phyloP scores from a whole-genome alignment of 2,113 vertebrate genomes.

The Oncorhynchus masou region DNA sequence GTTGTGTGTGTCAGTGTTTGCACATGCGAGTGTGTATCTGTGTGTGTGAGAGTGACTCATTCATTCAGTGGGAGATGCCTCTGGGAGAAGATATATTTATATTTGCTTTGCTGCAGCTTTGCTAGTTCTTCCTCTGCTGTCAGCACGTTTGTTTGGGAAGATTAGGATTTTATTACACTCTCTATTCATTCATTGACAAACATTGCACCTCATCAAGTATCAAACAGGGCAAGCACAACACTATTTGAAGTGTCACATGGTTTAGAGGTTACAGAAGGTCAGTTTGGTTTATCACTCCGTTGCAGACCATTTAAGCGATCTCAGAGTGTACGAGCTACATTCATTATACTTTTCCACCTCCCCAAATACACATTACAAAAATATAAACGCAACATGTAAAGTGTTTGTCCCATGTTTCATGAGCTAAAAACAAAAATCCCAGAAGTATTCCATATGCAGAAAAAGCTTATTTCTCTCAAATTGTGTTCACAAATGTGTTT shows the following conservation, averaged over 20 bases:
- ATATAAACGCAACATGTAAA: no score
- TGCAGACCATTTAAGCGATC: not conserved
- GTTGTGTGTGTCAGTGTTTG: not conserved
- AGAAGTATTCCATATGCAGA: no score
- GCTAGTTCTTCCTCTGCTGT: constrained; percentile 8
- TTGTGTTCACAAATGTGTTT: no score
- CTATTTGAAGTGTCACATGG: not conserved
- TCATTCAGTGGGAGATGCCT: constrained; percentile 36
- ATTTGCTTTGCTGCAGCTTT: constrained; percentile 33
- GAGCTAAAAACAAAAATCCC: no score
- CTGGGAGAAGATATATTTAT: constrained; percentile 53
- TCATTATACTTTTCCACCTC: not conserved
- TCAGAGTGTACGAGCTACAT: not conserved
- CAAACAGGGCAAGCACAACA: not conserved
- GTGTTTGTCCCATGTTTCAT: no score
- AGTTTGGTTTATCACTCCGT: not conserved
- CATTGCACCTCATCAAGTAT: not conserved
- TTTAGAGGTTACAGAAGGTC: not conserved
- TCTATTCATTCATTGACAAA: not conserved
- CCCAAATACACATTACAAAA: no score
- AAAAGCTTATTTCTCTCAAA: no score
- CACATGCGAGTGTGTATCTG: constrained; percentile 1
- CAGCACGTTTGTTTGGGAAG: not conserved
- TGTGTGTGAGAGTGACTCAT: constrained; percentile 36
- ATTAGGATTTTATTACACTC: constrained; percentile 1